These are phyloP conservation scores for Siniperca scherzeri DNA, from an alignment of 2,797 vertebrate genomes.

Conservation along the genomic window DNA sequence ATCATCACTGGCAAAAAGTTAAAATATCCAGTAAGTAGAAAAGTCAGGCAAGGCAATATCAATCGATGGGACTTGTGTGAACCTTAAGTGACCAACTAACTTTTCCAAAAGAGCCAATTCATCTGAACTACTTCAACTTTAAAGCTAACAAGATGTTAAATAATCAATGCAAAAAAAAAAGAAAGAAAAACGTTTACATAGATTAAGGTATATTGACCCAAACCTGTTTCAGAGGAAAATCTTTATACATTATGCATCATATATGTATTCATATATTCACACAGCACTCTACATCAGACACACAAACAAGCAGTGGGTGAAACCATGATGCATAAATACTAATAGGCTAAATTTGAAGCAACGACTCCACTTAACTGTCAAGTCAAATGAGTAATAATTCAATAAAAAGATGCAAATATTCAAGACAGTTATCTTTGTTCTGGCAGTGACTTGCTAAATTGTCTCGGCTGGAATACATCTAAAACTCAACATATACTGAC, in stretches of 20 bases:
- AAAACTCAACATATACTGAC: neutral
- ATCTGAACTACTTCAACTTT: conserved; percentile 15
- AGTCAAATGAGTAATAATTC: conserved; percentile 18
- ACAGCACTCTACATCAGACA: conserved; percentile 53
- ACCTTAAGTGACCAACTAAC: neutral
- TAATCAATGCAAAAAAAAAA: conserved; percentile 5
- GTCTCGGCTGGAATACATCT: neutral
- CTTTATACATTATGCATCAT: conserved; percentile 53
- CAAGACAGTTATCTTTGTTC: neutral
- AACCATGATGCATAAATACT: conserved; percentile 42
- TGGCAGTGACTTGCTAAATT: neutral
- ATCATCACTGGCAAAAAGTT: conserved; percentile 21
- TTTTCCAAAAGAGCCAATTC: conserved; percentile 39
- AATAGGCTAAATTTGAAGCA: conserved; percentile 37
- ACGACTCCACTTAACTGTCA: conserved; percentile 6
- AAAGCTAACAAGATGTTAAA: conserved; percentile 12
- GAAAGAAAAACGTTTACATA: neutral
- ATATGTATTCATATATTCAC: conserved; percentile 40
- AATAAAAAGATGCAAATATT: conserved; percentile 18
- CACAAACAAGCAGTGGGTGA: conserved; percentile 45
- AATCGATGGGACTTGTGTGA: neutral
- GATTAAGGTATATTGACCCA: conserved; percentile 24
- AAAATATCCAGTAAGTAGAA: conserved; percentile 27
- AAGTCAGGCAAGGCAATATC: conserved; percentile 23
- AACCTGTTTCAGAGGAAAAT: conserved; percentile 61